Evolutionary conservation across 2,113 vertebrate genomes (phyloP).

Genomic region (Phaethornis superciliosus): DNA sequence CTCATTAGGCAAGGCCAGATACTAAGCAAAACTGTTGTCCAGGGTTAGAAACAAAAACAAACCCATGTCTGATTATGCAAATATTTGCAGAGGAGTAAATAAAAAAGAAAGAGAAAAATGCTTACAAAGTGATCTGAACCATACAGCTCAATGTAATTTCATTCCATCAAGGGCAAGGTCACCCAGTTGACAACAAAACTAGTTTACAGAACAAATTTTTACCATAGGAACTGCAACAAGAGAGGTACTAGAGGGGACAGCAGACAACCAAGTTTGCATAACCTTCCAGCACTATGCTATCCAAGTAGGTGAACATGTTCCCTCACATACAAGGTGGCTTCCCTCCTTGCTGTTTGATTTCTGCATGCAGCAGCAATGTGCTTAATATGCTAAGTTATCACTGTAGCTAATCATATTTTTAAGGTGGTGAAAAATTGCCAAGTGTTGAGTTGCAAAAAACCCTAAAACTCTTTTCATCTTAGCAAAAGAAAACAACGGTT

Average conservation of each 20-base stretch:
- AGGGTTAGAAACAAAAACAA: not conserved
- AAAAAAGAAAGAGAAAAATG: not conserved
- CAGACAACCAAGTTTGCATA: not conserved
- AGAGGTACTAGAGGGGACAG: not conserved
- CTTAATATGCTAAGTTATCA: not conserved
- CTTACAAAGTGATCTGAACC: not conserved
- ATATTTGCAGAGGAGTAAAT: not conserved
- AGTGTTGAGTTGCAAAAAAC: not conserved
- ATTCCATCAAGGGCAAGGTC: not conserved
- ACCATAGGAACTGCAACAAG: not conserved
- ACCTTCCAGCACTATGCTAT: not conserved
- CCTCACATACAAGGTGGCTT: not conserved
- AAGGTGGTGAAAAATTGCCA: not conserved
- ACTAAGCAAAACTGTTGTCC: not conserved
- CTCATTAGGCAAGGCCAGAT: not conserved
- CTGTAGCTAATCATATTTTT: not conserved
- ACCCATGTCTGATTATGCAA: not conserved
- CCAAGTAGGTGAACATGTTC: not conserved
- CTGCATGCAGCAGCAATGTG: not conserved
- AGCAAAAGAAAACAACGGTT: not conserved
- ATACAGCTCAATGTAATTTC: not conserved
- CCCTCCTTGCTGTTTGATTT: not conserved
- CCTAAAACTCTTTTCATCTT: not conserved
- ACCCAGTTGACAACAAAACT: not conserved
- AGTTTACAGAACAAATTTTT: not conserved